A percentile compares a stretch with the other conserved stretches of the same genome.
Conservation (phyloP, 2,888 invertebrate genomes). For the Electrophaes corylata region DNA sequence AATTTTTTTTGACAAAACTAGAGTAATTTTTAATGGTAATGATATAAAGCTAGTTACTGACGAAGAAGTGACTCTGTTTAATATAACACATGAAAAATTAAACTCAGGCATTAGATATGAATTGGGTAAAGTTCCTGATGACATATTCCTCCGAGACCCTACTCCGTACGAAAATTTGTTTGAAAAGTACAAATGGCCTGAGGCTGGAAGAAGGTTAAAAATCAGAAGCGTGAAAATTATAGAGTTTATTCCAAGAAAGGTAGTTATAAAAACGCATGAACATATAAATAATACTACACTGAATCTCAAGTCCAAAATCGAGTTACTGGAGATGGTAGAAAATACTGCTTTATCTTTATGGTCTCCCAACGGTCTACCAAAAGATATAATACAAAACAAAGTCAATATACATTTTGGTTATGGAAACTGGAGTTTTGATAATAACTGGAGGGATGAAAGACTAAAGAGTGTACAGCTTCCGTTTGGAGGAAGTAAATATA, state of each 20-base stretch:
- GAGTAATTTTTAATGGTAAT: conserved; percentile 46
- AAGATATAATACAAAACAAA: conserved; percentile 51
- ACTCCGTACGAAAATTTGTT: conserved; percentile 61
- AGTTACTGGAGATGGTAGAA: conserved; percentile 49
- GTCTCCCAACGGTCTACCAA: conserved; percentile 53
- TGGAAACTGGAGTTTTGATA: conserved; percentile 43
- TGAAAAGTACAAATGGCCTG: conserved; percentile 59
- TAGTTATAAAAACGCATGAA: conserved; percentile 49
- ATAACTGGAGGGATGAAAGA: conserved; percentile 57
- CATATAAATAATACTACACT: conserved; percentile 58
- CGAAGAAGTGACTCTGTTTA: conserved; percentile 58
- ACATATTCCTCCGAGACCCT: conserved; percentile 64
- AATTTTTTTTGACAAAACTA: conserved; percentile 42
- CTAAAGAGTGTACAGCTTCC: conserved; percentile 39
- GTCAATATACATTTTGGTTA: conserved; percentile 51
- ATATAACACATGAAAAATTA: conserved; percentile 59
- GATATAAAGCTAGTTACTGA: conserved; percentile 58
- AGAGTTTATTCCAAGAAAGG: conserved; percentile 53
- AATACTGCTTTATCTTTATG: conserved; percentile 54
- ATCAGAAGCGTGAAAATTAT: conserved; percentile 51
- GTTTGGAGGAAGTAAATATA: conserved; percentile 49
- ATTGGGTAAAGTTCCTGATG: conserved; percentile 59
- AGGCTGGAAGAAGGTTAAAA: conserved; percentile 51
- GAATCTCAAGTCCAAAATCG: conserved; percentile 42
- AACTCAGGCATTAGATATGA: conserved; percentile 58